These are phyloP conservation scores for Aspiorhynchus laticeps DNA, from an alignment of 2,113 vertebrate species.

Conservation along the genomic window DNA sequence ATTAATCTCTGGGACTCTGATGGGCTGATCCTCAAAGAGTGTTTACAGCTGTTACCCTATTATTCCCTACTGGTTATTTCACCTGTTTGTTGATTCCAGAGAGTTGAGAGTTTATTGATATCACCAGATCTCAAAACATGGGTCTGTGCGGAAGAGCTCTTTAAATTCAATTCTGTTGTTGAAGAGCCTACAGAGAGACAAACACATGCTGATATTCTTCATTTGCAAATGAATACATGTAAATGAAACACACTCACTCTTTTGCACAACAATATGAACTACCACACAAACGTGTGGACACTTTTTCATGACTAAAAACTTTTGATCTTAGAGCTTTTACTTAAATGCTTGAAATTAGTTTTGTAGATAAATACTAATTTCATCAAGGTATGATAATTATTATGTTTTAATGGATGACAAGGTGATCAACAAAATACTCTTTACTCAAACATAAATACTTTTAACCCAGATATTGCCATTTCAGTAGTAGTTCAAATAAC, in stretches of 20 bases:
- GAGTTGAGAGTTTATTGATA: neutral
- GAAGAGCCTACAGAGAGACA: conserved; percentile 36
- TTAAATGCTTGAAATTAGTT: neutral
- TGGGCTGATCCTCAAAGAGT: neutral
- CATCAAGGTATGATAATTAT: neutral
- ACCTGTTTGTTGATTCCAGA: neutral
- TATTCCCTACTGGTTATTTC: neutral
- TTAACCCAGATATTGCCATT: neutral
- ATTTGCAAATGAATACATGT: neutral
- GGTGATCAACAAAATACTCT: neutral
- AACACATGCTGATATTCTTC: neutral
- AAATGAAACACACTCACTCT: neutral
- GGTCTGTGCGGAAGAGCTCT: neutral
- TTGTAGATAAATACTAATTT: neutral
- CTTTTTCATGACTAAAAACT: no score
- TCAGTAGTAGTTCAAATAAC: neutral
- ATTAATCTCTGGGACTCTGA: neutral
- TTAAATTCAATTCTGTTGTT: conserved; percentile 44
- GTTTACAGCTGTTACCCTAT: neutral
- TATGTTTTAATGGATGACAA: neutral
- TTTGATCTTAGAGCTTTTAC: no score
- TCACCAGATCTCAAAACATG: conserved; percentile 52
- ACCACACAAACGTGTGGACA: no score
- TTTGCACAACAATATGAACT: no score
- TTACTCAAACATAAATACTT: neutral